Evolutionary conservation across 2,797 vertebrate species (phyloP).

Genomic region (Rousettus madagascariensis): DNA sequence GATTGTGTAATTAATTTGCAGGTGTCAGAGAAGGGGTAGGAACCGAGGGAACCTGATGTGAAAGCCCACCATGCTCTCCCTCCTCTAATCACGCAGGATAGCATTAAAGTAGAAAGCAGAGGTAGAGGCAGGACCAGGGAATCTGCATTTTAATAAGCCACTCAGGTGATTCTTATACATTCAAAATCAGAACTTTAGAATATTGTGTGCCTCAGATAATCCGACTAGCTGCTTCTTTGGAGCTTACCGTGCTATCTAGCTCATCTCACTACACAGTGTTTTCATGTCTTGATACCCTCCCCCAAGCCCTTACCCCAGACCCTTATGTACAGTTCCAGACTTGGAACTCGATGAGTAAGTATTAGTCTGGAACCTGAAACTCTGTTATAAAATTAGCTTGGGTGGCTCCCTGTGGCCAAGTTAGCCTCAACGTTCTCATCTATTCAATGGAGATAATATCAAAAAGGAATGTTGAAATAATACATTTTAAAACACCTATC

Average conservation of each 20-base stretch:
- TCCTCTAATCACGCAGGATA: neutral
- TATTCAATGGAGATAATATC: neutral
- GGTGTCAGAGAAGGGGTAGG: neutral
- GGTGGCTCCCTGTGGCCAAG: neutral
- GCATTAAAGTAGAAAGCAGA: neutral
- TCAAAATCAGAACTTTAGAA: neutral
- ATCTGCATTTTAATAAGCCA: neutral
- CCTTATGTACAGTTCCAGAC: neutral
- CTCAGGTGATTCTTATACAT: neutral
- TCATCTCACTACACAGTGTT: neutral
- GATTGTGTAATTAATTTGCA: neutral
- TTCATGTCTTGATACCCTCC: neutral
- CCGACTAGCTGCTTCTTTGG: neutral
- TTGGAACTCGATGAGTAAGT: neutral
- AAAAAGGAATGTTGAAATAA: slow-evolving; percentile 27
- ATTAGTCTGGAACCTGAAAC: neutral
- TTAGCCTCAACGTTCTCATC: slow-evolving; percentile 15
- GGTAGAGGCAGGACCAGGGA: neutral
- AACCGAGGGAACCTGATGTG: neutral
- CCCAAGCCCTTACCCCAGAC: too few relatives aligned
- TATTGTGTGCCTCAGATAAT: neutral
- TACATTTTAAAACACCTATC: neutral
- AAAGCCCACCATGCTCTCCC: neutral
- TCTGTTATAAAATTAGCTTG: neutral
- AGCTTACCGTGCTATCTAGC: neutral